Evolutionary conservation across 2,888 invertebrate species (phyloP).

Genomic region (Pristionchus entomophagus): DNA sequence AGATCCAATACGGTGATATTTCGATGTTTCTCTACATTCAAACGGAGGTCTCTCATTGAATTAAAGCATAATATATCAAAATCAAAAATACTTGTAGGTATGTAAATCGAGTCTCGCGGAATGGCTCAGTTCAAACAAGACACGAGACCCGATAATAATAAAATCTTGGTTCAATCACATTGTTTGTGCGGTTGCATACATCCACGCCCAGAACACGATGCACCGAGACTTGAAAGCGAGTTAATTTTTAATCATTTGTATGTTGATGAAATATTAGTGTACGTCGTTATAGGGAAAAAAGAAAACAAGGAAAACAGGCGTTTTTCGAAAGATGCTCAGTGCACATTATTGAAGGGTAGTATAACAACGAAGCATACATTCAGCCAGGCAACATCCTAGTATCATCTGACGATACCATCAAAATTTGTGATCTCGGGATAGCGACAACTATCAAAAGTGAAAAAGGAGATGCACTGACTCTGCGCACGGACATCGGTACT

Average conservation of each 20-base stretch:
- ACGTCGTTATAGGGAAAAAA: too few relatives aligned
- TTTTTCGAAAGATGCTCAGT: too few relatives aligned
- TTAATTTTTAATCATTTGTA: too few relatives aligned
- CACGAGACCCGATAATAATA: not conserved
- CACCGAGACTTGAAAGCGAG: slow-evolving; percentile 91
- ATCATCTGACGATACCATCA: not conserved
- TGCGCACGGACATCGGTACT: too few relatives aligned
- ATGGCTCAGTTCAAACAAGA: not conserved
- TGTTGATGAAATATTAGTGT: too few relatives aligned
- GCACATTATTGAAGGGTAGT: too few relatives aligned
- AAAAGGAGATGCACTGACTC: too few relatives aligned
- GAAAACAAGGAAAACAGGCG: too few relatives aligned
- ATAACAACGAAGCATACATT: not conserved
- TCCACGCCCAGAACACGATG: slow-evolving; percentile 85
- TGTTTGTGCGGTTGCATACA: slow-evolving; percentile 92
- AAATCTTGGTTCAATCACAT: slow-evolving; percentile 85
- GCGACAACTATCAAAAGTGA: not conserved
- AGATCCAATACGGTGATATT: not conserved
- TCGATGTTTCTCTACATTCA: not conserved
- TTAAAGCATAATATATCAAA: not conserved
- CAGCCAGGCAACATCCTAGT: not conserved
- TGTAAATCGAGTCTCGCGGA: not conserved
- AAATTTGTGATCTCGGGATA: not conserved
- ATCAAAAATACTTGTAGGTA: not conserved
- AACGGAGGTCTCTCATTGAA: not conserved